phyloP scores from a whole-genome alignment of 2,797 vertebrate genomes.

The Helarctos malayanus region DNA sequence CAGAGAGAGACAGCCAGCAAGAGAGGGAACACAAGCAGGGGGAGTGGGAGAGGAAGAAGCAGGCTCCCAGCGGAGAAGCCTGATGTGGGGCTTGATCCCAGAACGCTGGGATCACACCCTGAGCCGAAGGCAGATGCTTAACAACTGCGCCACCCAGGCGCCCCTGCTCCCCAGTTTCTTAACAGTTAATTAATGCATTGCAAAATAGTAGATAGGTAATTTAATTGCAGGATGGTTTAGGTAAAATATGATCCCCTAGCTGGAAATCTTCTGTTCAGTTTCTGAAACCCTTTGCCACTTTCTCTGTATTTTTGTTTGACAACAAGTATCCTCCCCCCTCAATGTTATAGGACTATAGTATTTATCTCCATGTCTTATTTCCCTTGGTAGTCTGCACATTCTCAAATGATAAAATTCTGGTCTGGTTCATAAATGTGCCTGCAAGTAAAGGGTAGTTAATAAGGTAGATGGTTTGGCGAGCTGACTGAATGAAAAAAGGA shows the following conservation, averaged over 20 bases:
- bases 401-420: slow-evolving; percentile 24
- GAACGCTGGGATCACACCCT: no score
- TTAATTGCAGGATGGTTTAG: slow-evolving; percentile 71
- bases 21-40: no score
- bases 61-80: no score
- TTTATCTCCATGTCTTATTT: neutral
- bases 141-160: no score
- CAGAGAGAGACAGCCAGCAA: no score
- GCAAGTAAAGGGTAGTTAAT: neutral
- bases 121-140: no score
- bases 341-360: slow-evolving; percentile 38
- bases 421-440: neutral
- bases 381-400: slow-evolving; percentile 17
- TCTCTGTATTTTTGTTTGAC: slow-evolving; percentile 29
- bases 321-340: slow-evolving; percentile 4
- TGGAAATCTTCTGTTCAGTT: slow-evolving; percentile 22
- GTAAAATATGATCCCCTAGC: slow-evolving; percentile 51
- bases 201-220: slow-evolving; percentile 66
- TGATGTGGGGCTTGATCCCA: no score
- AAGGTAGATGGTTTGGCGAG: neutral
- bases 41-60: no score
- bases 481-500: neutral
- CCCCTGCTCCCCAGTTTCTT: neutral
- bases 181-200: slow-evolving; percentile 73
- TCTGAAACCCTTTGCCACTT: slow-evolving; percentile 28